phyloP scores from a whole-genome alignment of 2,797 vertebrate genomes.

The Tapera naevia region DNA sequence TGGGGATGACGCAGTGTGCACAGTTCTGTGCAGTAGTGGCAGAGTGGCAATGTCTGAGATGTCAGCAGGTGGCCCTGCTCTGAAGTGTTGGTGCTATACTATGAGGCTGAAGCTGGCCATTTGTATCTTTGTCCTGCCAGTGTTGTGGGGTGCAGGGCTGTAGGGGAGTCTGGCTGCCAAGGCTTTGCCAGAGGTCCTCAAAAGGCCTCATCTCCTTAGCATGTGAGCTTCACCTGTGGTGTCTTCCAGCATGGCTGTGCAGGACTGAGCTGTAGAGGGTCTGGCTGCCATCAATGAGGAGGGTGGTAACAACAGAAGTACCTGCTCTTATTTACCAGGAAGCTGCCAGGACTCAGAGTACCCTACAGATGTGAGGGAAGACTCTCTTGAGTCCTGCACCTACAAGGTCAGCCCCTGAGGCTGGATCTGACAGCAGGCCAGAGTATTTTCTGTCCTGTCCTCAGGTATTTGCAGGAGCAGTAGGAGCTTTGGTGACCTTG shows the following conservation, averaged over 20 bases:
- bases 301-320: neutral
- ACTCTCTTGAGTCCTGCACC: neutral
- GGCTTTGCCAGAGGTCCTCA: neutral
- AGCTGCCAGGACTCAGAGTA: neutral
- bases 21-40: neutral
- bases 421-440: neutral
- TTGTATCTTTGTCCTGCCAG: neutral
- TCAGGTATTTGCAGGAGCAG: neutral
- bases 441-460: neutral
- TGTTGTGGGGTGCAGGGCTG: neutral
- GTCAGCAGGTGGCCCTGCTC: neutral
- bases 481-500: neutral
- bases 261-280: neutral
- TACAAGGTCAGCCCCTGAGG: neutral
- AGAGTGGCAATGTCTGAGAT: neutral
- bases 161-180: neutral
- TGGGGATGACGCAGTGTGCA: neutral
- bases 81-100: neutral
- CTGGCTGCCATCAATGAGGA: neutral
- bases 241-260: neutral
- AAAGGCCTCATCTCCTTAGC: neutral
- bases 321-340: neutral
- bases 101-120: neutral
- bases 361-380: too few species aligned
- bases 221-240: neutral